Evolutionary conservation across 2,888 invertebrate species (phyloP), one percentile per base, ranked within the genome.

Genomic region (Cheilosia scutellata): DNA sequence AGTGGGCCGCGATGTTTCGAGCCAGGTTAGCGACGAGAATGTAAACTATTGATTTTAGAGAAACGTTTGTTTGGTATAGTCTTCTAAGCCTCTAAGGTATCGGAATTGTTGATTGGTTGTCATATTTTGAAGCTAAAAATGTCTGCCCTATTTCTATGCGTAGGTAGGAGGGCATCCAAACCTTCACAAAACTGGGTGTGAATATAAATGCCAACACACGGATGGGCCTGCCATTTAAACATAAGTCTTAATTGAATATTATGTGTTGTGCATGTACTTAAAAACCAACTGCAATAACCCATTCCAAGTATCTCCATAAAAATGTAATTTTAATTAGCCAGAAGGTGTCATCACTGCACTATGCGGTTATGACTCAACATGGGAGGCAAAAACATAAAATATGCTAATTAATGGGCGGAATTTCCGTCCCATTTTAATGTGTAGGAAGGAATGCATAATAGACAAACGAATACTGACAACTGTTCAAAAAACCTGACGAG

Each of bases 381-480:
- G 53, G 29, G 44, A 60, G 9, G 29, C 29, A 31, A 51, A 16
- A 51, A 16, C 37, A 40, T 33, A 70, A 62, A 47, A 65, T 47
- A 77, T 60, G 44, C 53, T 60, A 72, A 82, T 70, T 82, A 53
- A 65, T 60, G 58, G 55, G 60, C 65, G 58, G 82, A 65, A 77
- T 77, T 65, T 82, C 76, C 70, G 70, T 65, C 76, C 44, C 27
- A 65, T 40, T 76, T 58, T 33, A 42, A 70, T 71, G 76, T 57
- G 76, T 71, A 77, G 70, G 77, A 82, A 66, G 70, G 77, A 82
- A 77, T 82, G 63, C 82, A 70, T 79, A 60, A 49, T 58, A 68
- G 53, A 25, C 44, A 25, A 5, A 13, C 9, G 11, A 4, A 5
- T 7, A 31, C 7, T 7, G 55, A n/a, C 25, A 13, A 29, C 13